Evolutionary conservation across 2,113 vertebrate genomes (phyloP).

Genomic region (Atractosteus spatula): DNA sequence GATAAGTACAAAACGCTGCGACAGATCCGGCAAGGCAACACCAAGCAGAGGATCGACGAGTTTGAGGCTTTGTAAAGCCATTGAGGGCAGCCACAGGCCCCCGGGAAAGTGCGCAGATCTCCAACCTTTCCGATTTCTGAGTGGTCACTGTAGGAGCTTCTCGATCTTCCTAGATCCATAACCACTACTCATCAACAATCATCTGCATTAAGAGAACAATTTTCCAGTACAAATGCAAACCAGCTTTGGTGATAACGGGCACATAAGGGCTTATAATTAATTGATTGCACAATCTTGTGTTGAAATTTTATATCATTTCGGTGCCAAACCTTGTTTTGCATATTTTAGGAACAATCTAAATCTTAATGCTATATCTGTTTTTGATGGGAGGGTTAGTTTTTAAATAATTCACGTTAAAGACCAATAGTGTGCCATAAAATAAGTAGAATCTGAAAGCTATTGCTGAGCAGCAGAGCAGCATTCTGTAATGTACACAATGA

Average conservation of each 20-base stretch:
- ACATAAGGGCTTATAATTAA: slow-evolving; percentile 18
- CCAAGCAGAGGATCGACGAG: slow-evolving; percentile 96
- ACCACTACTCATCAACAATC: neutral
- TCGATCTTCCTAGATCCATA: neutral
- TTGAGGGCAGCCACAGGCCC: neutral
- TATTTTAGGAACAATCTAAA: slow-evolving; percentile 32
- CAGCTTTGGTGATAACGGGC: slow-evolving; percentile 5
- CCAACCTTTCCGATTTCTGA: slow-evolving; percentile 48
- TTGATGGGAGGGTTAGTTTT: slow-evolving; percentile 31
- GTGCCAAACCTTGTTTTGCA: slow-evolving; percentile 53
- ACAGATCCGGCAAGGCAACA: slow-evolving; percentile 94
- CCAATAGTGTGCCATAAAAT: slow-evolving; percentile 21
- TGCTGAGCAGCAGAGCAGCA: slow-evolving; percentile 30
- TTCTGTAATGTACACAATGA: slow-evolving; percentile 32
- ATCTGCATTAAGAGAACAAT: slow-evolving; percentile 15
- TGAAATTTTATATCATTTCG: slow-evolving; percentile 31
- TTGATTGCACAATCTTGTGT: slow-evolving; percentile 17
- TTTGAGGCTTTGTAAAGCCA: slow-evolving; percentile 87
- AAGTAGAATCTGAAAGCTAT: neutral
- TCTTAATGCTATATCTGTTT: slow-evolving; percentile 26
- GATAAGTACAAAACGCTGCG: slow-evolving; percentile 97
- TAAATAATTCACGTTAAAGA: too few relatives aligned
- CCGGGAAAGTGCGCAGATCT: neutral
- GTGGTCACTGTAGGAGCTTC: slow-evolving; percentile 48
- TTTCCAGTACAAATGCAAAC: slow-evolving; percentile 18